Conservation (phyloP, 1,140 invertebrate species). For the Lamellibrachia luymesi region DNA sequence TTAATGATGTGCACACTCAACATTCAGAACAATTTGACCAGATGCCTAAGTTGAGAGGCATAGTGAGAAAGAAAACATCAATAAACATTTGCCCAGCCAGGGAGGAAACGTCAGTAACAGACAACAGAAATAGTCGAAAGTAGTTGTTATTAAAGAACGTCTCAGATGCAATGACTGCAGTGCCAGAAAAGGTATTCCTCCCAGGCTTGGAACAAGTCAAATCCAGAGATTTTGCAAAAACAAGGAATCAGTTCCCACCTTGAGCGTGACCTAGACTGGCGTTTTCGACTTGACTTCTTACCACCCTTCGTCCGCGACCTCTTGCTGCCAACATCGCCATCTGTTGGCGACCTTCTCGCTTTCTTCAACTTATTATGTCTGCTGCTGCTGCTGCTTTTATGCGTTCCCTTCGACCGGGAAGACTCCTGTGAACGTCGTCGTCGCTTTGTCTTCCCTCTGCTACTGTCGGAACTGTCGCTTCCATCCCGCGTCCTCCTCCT, state of each 20-base stretch:
- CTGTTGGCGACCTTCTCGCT: constrained; percentile 7
- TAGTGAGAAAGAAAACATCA: no score
- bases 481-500: constrained; percentile 15
- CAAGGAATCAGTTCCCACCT: constrained; percentile 20
- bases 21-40: not conserved
- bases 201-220: not conserved
- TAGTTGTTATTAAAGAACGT: not conserved
- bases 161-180: not conserved
- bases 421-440: constrained; percentile 9
- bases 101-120: not conserved
- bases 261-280: constrained; percentile 25
- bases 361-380: not conserved
- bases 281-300: constrained; percentile 32
- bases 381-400: not conserved
- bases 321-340: not conserved
- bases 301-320: constrained; percentile 7
- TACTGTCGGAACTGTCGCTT: constrained; percentile 9
- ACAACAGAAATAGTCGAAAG: not conserved
- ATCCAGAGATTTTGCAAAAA: not conserved
- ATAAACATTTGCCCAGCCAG: not conserved
- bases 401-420: not conserved
- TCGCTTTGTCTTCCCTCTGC: constrained; percentile 16
- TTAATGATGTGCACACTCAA: not conserved
- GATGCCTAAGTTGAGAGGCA: not conserved
- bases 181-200: not conserved